A percentile compares a stretch with the other conserved stretches of the same genome.
Evolutionary conservation across 2,888 invertebrate genomes (phyloP).

Genomic region (Pinctada fucata): DNA sequence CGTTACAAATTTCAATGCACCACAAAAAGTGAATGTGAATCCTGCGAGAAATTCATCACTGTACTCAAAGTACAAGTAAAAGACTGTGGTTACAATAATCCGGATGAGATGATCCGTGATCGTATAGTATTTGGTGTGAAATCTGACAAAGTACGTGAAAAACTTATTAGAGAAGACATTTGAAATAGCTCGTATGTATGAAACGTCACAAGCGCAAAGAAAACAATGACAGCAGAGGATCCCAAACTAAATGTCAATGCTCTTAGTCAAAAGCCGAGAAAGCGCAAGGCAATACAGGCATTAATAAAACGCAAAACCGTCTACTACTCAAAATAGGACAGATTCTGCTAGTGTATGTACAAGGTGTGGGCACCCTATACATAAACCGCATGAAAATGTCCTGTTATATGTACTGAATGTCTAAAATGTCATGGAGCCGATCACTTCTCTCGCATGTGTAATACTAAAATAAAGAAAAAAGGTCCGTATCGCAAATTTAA

Average conservation of each 20-base stretch:
- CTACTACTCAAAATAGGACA: background rate
- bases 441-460: constrained; percentile 36
- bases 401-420: constrained; percentile 36
- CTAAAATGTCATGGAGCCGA: constrained; percentile 33
- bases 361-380: constrained; percentile 15
- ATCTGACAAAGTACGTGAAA: constrained; percentile 38
- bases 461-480: background rate
- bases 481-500: too few species aligned
- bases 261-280: background rate
- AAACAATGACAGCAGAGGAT: constrained; percentile 36
- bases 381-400: constrained; percentile 24
- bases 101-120: constrained; percentile 44
- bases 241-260: constrained; percentile 11
- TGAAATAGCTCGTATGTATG: constrained; percentile 37
- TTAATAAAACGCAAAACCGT: background rate
- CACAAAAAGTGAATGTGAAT: constrained; percentile 32
- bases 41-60: constrained; percentile 47
- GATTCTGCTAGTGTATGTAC: background rate
- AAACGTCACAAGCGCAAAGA: constrained; percentile 31
- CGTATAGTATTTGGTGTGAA: constrained; percentile 39
- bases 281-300: background rate
- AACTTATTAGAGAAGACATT: constrained; percentile 37
- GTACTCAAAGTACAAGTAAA: constrained; percentile 35
- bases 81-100: constrained; percentile 35
- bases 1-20: constrained; percentile 44